Percentiles rank a stretch among this genome's conserved stretches.
These are phyloP conservation scores for Uria lomvia DNA, from an alignment of 2,113 vertebrate species.

Conservation along the genomic window DNA sequence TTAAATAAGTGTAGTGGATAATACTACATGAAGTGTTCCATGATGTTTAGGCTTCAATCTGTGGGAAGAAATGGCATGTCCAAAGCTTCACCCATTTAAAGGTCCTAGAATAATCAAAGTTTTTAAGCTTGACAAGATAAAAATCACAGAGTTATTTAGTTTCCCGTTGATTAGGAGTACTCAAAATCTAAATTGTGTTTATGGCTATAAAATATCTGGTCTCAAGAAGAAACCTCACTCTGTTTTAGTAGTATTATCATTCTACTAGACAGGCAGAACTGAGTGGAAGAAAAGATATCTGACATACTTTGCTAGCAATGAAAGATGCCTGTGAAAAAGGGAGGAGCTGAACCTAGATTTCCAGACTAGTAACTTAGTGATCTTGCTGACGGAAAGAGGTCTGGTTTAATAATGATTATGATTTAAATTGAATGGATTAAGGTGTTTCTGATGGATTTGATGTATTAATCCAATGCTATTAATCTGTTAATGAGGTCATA, in stretches of 20 bases:
- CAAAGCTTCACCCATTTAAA: fast-evolving
- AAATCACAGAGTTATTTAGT: background rate
- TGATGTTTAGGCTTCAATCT: background rate
- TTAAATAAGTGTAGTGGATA: background rate
- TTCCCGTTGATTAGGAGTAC: background rate
- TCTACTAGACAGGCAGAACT: background rate
- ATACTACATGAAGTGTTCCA: background rate
- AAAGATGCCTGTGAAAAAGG: background rate
- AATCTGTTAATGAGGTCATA: background rate
- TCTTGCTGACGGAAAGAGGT: background rate
- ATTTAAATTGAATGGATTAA: background rate
- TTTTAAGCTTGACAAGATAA: background rate
- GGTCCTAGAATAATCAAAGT: background rate
- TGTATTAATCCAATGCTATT: background rate
- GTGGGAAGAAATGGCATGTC: background rate
- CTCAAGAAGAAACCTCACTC: background rate
- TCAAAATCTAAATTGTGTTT: background rate
- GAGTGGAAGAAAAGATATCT: background rate
- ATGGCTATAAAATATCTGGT: background rate
- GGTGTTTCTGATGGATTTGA: background rate
- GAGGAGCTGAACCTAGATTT: background rate
- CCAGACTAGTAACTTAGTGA: background rate
- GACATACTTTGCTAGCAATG: background rate
- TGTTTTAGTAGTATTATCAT: background rate
- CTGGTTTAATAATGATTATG: background rate